Evolutionary conservation across 2,888 invertebrate genomes (phyloP), one percentile per base, ranked within the genome.

Genomic region (Dorcus parallelipipedus): DNA sequence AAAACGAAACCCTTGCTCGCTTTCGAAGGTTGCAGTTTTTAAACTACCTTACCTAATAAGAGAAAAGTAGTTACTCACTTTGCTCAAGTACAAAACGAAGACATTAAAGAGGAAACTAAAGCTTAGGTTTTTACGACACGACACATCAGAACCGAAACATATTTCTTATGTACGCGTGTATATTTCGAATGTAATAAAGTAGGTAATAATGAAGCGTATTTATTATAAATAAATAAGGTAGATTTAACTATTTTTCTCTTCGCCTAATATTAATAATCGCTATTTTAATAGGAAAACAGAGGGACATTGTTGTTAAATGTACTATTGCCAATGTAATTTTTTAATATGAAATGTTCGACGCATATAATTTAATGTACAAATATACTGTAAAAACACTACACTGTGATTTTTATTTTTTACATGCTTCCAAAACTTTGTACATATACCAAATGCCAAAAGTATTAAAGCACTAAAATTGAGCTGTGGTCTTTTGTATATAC

Each of bases 171-270:
- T 33, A 33, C 3, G 26, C 3, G 3, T 33, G 26, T 33, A 7
- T 33, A 33, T 33, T 33, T 33, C 26, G 26, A 33, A 33, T 33
- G 26, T 33, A 33, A 6, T 33, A 33, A 14, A 7, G 26, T 33
- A 7, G 6, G 5, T 20, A 20, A 42, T 9, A 45, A 45, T 45
- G 9, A 45, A 45, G 23, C n/a, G 23, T 45, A 45, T 45, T 17
- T 45, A 45, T 45, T 20, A 20, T 45, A 9, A 45, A 45, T 17
- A 17, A 2, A 20, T 45, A 23, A 2, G 45, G 23, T 20, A 23
- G 45, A 45, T 23, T 45, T 45, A 45, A 45, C 45, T 45, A 45
- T 45, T 45, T 45, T 45, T 45, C 45, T 45, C 45, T 45, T 45
- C 23, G 45, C 45, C 20, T 23, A 45, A 33, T 7, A 33, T 3